Evolutionary conservation across 2,797 vertebrate genomes (phyloP), one percentile per base, ranked within the genome.

Genomic region (Clarias fuscus): DNA sequence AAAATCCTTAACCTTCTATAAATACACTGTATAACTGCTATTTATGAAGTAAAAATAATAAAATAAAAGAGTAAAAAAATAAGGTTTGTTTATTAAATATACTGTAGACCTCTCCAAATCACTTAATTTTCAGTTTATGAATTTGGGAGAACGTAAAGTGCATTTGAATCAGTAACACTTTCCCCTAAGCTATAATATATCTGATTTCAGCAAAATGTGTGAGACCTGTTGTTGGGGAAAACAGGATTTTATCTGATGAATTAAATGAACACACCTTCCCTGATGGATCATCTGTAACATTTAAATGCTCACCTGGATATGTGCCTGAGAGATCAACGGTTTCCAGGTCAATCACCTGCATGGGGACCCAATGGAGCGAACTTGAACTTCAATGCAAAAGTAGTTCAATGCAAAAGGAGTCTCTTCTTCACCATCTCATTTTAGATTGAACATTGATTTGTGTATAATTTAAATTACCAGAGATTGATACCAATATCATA

Each of bases 271-370:
- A 3, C 0, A 33, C 8, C 0, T 95, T 92, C 5, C 0, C 7
- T 3, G 1, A 91, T 11, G 90, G 89, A 13, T 0, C 0, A 1
- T 0, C 0, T 0, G 90, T 86, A 56, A 24, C 0, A 0, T 92
- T 94, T 77, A 0, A 0, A 0, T 96, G 95, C 88, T 0, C 0
- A 0, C 0, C 0, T 73, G 94, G 95, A 20, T 91, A 93, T 84
- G 0, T 0, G 0, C 0, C 27, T 22, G 0, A 0, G 22, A 0
- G 17, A 72, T 7, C 5, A 90, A 90, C 0, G 24, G 56, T 43
- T 0, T 3, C 37, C 0, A 0, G 0, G n/a, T 87, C 18, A 89
- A 75, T 84, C 53, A 62, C 37, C 2, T 96, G 95, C 73, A 30
- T 0, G 1, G 58, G 2, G 33, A 92, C 90, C 0, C 2, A 0